These are phyloP conservation scores for Microplitis manilae DNA, from an alignment of 2,888 invertebrate genomes.

Conservation along the genomic window DNA sequence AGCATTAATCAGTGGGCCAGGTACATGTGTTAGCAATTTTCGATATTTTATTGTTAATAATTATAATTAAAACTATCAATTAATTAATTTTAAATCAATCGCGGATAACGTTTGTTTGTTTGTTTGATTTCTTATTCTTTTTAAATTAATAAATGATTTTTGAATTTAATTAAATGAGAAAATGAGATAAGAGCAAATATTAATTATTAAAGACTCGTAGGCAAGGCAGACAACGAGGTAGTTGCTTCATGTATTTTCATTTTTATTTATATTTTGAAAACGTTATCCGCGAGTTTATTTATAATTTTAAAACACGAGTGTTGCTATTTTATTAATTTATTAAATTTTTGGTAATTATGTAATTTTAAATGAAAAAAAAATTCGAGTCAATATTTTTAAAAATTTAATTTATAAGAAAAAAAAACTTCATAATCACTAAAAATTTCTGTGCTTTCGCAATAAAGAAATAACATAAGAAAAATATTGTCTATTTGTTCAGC, in stretches of 20 bases:
- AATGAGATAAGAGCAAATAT: not conserved
- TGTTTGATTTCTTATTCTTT: too few species aligned
- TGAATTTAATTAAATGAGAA: not conserved
- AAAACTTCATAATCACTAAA: slow-evolving; percentile 46
- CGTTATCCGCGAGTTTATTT: slow-evolving; percentile 8
- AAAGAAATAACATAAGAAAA: slow-evolving; percentile 45
- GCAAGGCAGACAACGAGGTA: slow-evolving; percentile 9
- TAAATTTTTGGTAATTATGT: too few species aligned
- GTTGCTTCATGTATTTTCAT: not conserved
- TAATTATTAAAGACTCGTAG: not conserved
- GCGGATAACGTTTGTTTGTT: slow-evolving; percentile 3
- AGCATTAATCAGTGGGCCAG: slow-evolving; percentile 68
- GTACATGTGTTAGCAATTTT: slow-evolving; percentile 66
- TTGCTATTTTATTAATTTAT: too few species aligned
- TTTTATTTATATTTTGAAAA: not conserved
- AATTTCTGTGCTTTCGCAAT: slow-evolving; percentile 19
- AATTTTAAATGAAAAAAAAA: too few species aligned
- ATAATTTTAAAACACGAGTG: not conserved
- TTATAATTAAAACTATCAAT: not conserved
- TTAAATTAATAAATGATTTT: not conserved
- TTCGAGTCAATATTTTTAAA: too few species aligned
- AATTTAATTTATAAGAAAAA: too few species aligned
- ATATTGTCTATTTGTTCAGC: slow-evolving; percentile 41
- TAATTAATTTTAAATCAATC: slow-evolving; percentile 1
- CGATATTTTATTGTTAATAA: slow-evolving; percentile 30